Evolutionary conservation across 2,888 invertebrate species (phyloP).

Genomic region (Campopleginae sp.): DNA sequence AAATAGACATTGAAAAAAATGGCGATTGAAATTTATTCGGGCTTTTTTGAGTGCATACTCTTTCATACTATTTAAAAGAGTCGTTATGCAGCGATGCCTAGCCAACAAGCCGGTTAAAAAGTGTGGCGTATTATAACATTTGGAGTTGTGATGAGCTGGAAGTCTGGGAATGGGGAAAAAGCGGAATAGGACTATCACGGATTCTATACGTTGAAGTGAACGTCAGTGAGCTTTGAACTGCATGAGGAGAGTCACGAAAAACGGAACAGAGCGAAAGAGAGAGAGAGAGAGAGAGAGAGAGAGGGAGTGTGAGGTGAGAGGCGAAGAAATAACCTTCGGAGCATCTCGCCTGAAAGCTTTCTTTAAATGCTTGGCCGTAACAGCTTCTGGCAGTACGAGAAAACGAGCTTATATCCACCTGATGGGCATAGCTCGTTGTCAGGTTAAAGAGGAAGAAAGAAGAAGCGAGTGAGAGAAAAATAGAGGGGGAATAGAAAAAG

Average conservation of each 20-base stretch:
- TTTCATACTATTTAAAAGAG: conserved; percentile 68
- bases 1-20: conserved; percentile 1
- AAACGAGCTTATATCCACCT: conserved; percentile 67
- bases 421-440: conserved; percentile 48
- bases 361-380: conserved; percentile 65
- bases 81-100: conserved; percentile 69
- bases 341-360: conserved; percentile 64
- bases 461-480: not conserved
- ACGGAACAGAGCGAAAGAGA: not conserved
- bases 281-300: conserved; percentile 8
- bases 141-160: conserved; percentile 13
- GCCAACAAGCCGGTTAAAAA: conserved; percentile 12
- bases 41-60: conserved; percentile 73
- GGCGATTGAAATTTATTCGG: conserved; percentile 56
- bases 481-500: conserved; percentile 15
- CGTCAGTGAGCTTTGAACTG: conserved; percentile 20
- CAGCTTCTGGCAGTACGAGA: conserved; percentile 64
- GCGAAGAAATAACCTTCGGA: conserved; percentile 36
- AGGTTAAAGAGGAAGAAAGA: conserved; percentile 35
- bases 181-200: conserved; percentile 6
- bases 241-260: conserved; percentile 19
- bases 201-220: conserved; percentile 18
- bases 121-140: conserved; percentile 10
- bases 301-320: conserved; percentile 3
- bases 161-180: not conserved